Percentiles rank a stretch among this genome's conserved stretches.
phyloP scores from a whole-genome alignment of 2,113 vertebrate species.

The Tympanuchus pallidicinctus region DNA sequence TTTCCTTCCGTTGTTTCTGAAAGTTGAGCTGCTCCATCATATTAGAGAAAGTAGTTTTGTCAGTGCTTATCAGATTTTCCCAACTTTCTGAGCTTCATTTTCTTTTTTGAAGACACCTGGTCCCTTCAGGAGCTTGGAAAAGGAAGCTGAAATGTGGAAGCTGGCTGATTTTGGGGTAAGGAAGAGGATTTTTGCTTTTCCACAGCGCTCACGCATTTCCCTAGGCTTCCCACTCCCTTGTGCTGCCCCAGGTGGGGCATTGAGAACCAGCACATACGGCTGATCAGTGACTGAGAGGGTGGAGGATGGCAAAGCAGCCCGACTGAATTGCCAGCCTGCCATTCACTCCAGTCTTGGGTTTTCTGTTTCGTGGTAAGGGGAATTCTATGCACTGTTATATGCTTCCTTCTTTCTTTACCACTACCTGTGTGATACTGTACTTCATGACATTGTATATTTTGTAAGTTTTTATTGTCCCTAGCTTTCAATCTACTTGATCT shows the following conservation, averaged over 20 bases:
- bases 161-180: not conserved
- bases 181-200: not conserved
- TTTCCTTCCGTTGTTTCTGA: not conserved
- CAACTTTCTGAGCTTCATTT: not conserved
- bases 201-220: not conserved
- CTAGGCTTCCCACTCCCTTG: rapidly evolving
- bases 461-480: not conserved
- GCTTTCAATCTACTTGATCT: not conserved
- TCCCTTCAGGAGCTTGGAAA: not conserved
- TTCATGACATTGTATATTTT: not conserved
- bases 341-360: not conserved
- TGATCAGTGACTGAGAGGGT: not conserved
- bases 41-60: not conserved
- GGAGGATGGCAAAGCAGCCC: not conserved
- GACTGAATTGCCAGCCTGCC: not conserved
- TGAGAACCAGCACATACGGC: rapidly evolving
- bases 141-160: not conserved
- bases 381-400: not conserved
- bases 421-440: not conserved
- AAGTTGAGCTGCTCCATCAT: not conserved
- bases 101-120: not conserved
- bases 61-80: not conserved
- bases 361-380: not conserved
- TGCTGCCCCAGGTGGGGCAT: rapidly evolving
- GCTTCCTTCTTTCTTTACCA: not conserved